Percentiles rank a stretch among this genome's conserved stretches.
Evolutionary conservation across 1,140 invertebrate species (phyloP).

Genomic region (Nomia melanderi): DNA sequence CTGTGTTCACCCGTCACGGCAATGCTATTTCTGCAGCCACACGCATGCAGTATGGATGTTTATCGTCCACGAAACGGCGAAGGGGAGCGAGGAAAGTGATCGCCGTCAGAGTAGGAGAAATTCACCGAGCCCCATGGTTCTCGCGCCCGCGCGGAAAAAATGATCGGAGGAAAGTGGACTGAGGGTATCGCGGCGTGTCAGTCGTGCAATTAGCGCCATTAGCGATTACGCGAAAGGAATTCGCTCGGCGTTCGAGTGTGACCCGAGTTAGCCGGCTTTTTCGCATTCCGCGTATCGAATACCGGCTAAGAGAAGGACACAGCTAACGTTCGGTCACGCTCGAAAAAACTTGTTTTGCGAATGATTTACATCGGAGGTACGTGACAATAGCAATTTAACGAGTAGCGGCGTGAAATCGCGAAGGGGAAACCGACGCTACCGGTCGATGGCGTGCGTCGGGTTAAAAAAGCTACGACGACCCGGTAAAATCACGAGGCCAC

Average conservation of each 20-base stretch:
- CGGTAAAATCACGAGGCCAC: constrained; percentile 26
- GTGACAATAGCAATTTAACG: constrained; percentile 44
- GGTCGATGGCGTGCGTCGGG: neutral
- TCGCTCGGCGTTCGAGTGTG: constrained; percentile 5
- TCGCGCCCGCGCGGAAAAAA: neutral
- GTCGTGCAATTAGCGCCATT: constrained; percentile 22
- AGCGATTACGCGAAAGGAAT: constrained; percentile 38
- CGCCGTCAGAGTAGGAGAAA: too few species aligned
- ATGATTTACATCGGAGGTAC: constrained; percentile 44
- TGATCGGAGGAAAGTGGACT: neutral
- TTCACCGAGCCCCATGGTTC: neutral
- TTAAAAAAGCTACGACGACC: constrained; percentile 27
- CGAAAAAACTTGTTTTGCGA: constrained; percentile 45
- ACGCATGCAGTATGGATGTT: too few species aligned
- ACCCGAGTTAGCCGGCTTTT: neutral
- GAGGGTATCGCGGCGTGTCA: constrained; percentile 22
- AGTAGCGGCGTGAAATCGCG: constrained; percentile 33
- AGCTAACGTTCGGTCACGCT: neutral
- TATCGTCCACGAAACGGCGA: too few species aligned
- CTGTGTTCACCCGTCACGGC: too few species aligned
- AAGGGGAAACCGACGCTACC: neutral
- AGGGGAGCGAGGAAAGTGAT: too few species aligned
- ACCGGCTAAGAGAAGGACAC: neutral
- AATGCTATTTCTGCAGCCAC: too few species aligned
- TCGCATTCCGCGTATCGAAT: neutral